These are phyloP conservation scores for Montipora efflorescens DNA, from an alignment of 64 coral and sea anemone species.

Conservation along the genomic window DNA sequence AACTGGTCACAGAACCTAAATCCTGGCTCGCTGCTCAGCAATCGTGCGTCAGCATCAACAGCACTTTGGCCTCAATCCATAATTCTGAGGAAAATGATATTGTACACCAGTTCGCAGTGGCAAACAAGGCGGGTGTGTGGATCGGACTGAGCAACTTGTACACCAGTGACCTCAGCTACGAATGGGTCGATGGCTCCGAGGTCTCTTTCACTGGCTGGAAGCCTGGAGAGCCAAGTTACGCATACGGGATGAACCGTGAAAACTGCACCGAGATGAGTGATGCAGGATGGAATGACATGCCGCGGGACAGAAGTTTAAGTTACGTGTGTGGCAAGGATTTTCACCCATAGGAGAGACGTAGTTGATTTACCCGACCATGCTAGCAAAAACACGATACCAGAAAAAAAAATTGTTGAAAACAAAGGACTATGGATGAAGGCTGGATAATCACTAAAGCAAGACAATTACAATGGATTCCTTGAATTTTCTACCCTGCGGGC, in stretches of 20 bases:
- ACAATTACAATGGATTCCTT: too few relatives aligned
- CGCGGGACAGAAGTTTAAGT: too few relatives aligned
- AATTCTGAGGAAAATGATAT: not conserved
- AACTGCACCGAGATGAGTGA: not conserved
- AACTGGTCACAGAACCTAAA: not conserved
- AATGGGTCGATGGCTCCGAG: slow-evolving; percentile 11
- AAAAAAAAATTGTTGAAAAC: too few relatives aligned
- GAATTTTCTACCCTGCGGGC: too few relatives aligned
- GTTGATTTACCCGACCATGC: too few relatives aligned
- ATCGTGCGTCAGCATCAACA: not conserved
- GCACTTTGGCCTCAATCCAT: slow-evolving; percentile 18
- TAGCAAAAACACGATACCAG: too few relatives aligned
- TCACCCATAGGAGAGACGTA: not conserved
- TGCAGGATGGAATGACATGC: not conserved
- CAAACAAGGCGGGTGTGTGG: not conserved
- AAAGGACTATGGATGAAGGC: too few relatives aligned
- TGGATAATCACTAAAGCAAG: too few relatives aligned
- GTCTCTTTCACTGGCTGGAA: not conserved
- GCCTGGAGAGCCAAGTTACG: not conserved
- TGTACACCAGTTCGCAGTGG: not conserved
- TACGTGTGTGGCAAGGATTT: slow-evolving; percentile 26
- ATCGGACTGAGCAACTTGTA: slow-evolving; percentile 31
- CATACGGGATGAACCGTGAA: not conserved
- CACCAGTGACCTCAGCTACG: not conserved
- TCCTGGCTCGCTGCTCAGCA: not conserved